A percentile compares a stretch with the other conserved stretches of the same genome.
Conservation (phyloP, 2,113 vertebrate species). For the Zosterops hypoxanthus region DNA sequence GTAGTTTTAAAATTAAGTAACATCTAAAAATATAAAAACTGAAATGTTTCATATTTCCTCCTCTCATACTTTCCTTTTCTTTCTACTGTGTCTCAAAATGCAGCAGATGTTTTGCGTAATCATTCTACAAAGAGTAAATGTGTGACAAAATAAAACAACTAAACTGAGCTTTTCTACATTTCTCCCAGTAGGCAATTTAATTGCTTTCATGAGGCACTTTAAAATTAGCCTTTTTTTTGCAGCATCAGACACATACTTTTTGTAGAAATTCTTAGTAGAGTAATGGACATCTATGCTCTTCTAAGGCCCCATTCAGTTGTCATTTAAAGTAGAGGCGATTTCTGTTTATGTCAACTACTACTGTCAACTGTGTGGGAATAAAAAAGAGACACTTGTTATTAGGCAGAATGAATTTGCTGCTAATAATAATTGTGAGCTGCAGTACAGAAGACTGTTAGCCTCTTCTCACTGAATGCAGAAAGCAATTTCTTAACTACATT, state of each 20-base stretch:
- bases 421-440: constrained; percentile 3
- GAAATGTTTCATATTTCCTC: not conserved
- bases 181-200: constrained; percentile 36
- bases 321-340: constrained; percentile 58
- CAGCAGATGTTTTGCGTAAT: not conserved
- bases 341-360: constrained; percentile 35
- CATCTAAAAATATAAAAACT: not conserved
- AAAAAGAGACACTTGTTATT: constrained; percentile 29
- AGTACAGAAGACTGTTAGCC: not conserved
- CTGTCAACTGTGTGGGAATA: constrained; percentile 10
- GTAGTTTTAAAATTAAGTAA: not conserved
- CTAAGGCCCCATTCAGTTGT: not conserved
- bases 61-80: not conserved
- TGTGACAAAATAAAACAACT: not conserved
- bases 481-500: not conserved
- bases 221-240: not conserved
- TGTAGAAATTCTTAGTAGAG: constrained; percentile 11
- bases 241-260: not conserved
- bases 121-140: not conserved
- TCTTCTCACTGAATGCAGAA: not conserved
- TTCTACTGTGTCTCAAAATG: not conserved
- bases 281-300: constrained; percentile 13
- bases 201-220: constrained; percentile 48
- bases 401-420: not conserved
- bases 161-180: not conserved